These are phyloP conservation scores for Zeugodacus cucurbitae DNA, from an alignment of 1,140 invertebrate species.

Conservation along the genomic window DNA sequence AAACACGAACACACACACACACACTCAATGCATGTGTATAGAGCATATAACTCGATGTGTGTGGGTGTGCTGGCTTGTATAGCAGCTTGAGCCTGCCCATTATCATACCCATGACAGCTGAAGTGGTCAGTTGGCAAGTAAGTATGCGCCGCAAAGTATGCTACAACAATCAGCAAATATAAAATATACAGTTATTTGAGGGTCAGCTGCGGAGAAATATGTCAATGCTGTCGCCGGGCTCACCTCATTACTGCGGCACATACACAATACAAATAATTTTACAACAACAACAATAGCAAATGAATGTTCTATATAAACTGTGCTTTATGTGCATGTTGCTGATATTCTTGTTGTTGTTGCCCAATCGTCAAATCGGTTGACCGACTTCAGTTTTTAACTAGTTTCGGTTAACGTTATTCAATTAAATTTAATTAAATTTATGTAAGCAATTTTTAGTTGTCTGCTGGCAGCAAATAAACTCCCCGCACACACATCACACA, in stretches of 20 bases:
- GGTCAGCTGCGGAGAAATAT: not conserved
- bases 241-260: constrained; percentile 32
- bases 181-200: not conserved
- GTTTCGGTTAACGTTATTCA: constrained; percentile 19
- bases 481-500: not conserved
- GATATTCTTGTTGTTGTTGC: not conserved
- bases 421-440: constrained; percentile 29
- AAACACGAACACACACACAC: not conserved
- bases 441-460: constrained; percentile 25
- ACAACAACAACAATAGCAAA: not conserved
- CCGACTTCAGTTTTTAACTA: constrained; percentile 17
- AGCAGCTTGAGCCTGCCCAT: not conserved
- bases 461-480: not conserved
- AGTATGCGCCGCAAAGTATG: constrained; percentile 6
- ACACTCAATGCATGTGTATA: not conserved
- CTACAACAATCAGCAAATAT: not conserved
- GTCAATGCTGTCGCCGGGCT: not conserved
- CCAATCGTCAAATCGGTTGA: not conserved
- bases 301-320: not conserved
- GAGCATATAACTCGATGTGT: not conserved
- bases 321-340: not conserved
- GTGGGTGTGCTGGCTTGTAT: not conserved
- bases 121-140: constrained; percentile 32
- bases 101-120: not conserved
- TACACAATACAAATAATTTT: too few relatives aligned